Conservation (phyloP, 2,797 vertebrate genomes). For the Etheostoma perlongum region DNA sequence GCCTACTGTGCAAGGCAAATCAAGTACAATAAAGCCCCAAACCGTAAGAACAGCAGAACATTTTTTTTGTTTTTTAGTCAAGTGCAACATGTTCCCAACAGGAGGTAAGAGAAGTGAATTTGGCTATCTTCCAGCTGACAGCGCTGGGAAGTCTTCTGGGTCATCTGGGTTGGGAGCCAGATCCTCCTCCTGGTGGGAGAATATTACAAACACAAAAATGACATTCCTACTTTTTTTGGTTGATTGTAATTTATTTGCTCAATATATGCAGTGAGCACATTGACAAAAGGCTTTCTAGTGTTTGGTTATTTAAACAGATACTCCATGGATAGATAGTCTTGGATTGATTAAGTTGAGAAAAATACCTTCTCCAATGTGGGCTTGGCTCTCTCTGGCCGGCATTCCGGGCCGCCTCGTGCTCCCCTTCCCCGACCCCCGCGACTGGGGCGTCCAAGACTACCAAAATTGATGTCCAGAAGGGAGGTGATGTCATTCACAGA, state of each 20-base stretch:
- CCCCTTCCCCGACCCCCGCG: conserved; percentile 89
- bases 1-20: conserved; percentile 45
- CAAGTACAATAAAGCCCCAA: conserved; percentile 59
- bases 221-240: not conserved
- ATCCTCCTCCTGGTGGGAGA: conserved; percentile 51
- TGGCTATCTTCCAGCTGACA: conserved; percentile 78
- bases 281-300: too few species aligned
- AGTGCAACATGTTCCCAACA: conserved; percentile 58
- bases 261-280: not conserved
- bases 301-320: not conserved
- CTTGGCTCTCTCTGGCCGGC: conserved; percentile 50
- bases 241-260: not conserved
- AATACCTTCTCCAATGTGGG: conserved; percentile 61
- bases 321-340: not conserved
- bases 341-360: not conserved
- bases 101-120: conserved; percentile 13
- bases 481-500: conserved; percentile 97
- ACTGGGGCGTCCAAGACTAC: conserved; percentile 91
- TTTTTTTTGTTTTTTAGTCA: conserved; percentile 17
- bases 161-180: conserved; percentile 94
- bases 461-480: conserved; percentile 97
- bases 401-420: conserved; percentile 55
- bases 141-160: conserved; percentile 97
- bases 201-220: not conserved
- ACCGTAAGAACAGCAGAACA: conserved; percentile 60